These are phyloP conservation scores for Anodontia alba DNA, from an alignment of 2,888 invertebrate genomes.

Conservation along the genomic window DNA sequence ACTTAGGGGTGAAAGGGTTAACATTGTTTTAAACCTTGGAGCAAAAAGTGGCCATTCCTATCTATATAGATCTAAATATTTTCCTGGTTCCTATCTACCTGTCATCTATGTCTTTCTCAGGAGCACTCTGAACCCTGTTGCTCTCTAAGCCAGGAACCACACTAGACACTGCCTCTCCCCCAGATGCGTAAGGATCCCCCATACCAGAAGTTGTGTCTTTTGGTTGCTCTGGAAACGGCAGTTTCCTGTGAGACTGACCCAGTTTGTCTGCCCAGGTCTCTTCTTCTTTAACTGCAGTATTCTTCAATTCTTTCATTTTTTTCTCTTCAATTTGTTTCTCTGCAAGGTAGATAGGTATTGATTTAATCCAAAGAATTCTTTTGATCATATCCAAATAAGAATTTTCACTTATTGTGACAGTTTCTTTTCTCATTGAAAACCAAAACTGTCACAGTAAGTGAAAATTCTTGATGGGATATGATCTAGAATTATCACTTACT, in stretches of 20 bases:
- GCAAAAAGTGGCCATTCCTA: too few species aligned
- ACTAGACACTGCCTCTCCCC: not conserved
- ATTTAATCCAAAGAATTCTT: too few species aligned
- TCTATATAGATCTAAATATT: too few species aligned
- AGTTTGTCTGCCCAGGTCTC: conserved; percentile 77
- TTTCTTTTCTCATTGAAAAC: too few species aligned
- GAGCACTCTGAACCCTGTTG: conserved; percentile 22
- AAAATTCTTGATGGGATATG: too few species aligned
- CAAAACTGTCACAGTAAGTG: too few species aligned
- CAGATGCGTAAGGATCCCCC: conserved; percentile 28
- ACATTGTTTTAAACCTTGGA: too few species aligned
- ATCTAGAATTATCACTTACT: too few species aligned
- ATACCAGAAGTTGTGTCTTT: conserved; percentile 45
- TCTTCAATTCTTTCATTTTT: conserved; percentile 70
- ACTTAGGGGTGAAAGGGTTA: too few species aligned
- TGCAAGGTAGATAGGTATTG: too few species aligned
- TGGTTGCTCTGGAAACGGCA: conserved; percentile 61
- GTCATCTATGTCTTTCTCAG: conserved; percentile 6
- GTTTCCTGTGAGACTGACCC: conserved; percentile 51
- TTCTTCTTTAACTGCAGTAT: conserved; percentile 52
- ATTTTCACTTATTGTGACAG: too few species aligned
- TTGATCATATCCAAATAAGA: too few species aligned
- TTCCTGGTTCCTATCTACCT: not conserved
- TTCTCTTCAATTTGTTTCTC: conserved; percentile 84
- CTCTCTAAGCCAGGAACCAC: conserved; percentile 16